Base-by-base conservation (phyloP, 2,888 invertebrate genomes). In the Caenorhabditis panamensis region DNA sequence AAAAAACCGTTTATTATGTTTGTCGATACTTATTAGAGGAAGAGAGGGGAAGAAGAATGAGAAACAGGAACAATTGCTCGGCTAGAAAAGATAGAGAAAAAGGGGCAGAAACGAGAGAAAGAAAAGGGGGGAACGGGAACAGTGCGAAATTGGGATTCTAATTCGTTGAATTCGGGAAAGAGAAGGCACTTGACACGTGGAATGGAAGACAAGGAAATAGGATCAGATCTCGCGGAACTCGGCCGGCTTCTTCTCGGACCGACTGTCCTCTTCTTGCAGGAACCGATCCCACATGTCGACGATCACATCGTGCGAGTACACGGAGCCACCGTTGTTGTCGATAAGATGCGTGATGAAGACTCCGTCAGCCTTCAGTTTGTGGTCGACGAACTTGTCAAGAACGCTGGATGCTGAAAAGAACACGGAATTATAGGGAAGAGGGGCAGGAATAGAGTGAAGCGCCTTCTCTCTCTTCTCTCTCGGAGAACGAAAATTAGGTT, bases 321-420 rank as follows among this genome's bases (percentile, higher is more conserved):
- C 83, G 26, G 90, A 89, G 44, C 90, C 91, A 8, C 91, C 89
- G 79, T 90, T 90, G 59, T 84, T 77, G n/a, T 89, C 84, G 49
- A 90, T 83, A 56, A 90, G 79, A 53, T 88, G 83, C 8, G 88
- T 82, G 41, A 90, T 84, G 69, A 90, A 87, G 9, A 90, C 88
- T 49, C 90, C 90, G 72, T 90, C 90, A 6, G 77, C 62, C 22
- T 87, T 80, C 28, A 89, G 83, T 56, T 83, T 85, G 28, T 75
- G 51, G 37, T 86, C 73, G 9, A 89, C 86, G 82, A 89, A 89
- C 69, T 83, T 82, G 47, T 79, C 72, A 37, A 89, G 72, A 24
- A 87, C 82, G 26, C 77, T 78, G 1, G 68, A 51, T 20, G 82
- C 87, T 85, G n/a, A n/a, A n/a, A n/a, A n/a, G n/a, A n/a, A n/a